These are phyloP conservation scores for Anguilla marmorata DNA, from an alignment of 2,797 vertebrate genomes.

Conservation along the genomic window DNA sequence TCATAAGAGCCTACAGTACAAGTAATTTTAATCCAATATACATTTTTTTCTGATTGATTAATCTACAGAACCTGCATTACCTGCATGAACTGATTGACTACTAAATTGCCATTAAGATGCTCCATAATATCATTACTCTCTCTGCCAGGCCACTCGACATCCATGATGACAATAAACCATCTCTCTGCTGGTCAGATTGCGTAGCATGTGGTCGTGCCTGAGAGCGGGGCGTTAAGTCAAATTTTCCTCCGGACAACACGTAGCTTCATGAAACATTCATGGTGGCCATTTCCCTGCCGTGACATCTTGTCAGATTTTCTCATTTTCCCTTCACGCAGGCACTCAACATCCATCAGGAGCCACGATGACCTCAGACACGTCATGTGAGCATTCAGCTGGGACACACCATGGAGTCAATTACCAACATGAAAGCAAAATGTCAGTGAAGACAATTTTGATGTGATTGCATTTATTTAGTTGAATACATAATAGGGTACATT, in stretches of 20 bases:
- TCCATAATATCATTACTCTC: background rate
- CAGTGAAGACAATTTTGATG: background rate
- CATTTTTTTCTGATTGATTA: background rate
- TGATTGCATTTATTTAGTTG: background rate
- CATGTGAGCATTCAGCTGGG: background rate
- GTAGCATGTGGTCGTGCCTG: background rate
- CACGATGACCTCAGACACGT: background rate
- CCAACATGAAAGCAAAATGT: background rate
- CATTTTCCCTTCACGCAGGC: background rate
- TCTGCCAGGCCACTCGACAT: background rate
- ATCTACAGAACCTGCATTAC: background rate
- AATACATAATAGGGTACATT: background rate
- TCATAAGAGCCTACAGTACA: background rate
- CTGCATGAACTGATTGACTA: background rate
- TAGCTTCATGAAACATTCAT: conserved; percentile 1
- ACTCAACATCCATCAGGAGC: background rate
- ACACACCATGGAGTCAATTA: background rate
- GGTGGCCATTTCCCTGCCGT: background rate
- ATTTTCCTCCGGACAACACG: background rate
- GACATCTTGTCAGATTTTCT: background rate
- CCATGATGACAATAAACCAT: background rate
- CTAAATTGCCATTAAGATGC: background rate
- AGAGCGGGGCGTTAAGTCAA: background rate
- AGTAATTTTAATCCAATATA: too few species aligned
- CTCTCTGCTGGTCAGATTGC: background rate